Evolutionary conservation across 2,113 vertebrate genomes (phyloP), one percentile per base, ranked within the genome.

Genomic region (Misgurnus anguillicaudatus): DNA sequence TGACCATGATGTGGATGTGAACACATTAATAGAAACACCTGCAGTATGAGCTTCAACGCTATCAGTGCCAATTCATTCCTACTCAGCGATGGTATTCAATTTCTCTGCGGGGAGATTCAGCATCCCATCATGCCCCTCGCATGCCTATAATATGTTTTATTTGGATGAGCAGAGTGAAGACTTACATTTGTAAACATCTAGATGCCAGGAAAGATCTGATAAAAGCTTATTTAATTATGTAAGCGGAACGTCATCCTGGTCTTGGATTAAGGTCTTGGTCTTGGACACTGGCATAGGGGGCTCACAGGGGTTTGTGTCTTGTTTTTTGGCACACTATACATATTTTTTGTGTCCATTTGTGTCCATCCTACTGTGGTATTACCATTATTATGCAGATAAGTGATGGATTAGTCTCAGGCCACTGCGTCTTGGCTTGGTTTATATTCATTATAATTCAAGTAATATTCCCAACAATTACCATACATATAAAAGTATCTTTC

Each of bases 141-240:
- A 10, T 36, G 21, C 13, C 9, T 9, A 68, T 64, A 36, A 65
- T 72, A 65, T 57, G 21, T 14, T 39, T 60, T 19, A 66, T 66
- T 64, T 38, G 45, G 53, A 66, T 39, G 45, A 39, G 31, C 51
- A 38, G 61, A 21, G 38, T 36, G 63, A 68, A 74, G 63, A 61
- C 31, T 16, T 60, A 51, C 79, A 61, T 53, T 63, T 75, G 63
- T 39, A 63, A 57, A 42, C 13, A 11, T 64, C 62, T 65, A 31
- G 38, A 55, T 47, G 24, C 47, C 51, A 36, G 60, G 53, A 60
- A 60, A 58, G 53, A 61, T 58, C 9, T 13, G 17, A 64, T 38
- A 58, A 63, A 73, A 79, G 88, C 75, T 91, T 89, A 90, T 88
- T 75, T 82, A 89, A 87, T 90, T 87, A 91, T 89, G 77, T 89